Conservation (phyloP, 2,113 vertebrate genomes). For the Setophaga coronata region DNA sequence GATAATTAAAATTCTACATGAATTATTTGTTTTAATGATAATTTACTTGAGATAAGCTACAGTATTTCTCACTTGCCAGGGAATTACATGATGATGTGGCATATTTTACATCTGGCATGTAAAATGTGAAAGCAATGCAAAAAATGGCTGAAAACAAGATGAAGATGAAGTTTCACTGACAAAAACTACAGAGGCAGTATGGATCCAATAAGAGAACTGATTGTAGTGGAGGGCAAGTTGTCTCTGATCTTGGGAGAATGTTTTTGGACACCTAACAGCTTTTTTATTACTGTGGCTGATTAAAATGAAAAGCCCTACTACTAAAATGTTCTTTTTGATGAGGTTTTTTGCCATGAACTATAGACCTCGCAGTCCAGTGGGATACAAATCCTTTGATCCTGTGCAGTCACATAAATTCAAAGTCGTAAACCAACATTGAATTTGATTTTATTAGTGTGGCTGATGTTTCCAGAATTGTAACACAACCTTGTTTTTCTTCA, state of each 20-base stretch:
- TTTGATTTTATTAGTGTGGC: conserved; percentile 81
- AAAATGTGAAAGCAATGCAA: conserved; percentile 42
- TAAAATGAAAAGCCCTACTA: conserved; percentile 81
- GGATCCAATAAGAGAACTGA: conserved; percentile 77
- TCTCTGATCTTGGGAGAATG: conserved; percentile 81
- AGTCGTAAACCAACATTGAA: conserved; percentile 80
- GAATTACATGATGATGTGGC: background rate
- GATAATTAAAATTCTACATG: background rate
- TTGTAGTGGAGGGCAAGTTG: conserved; percentile 61
- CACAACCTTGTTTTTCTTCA: conserved; percentile 69
- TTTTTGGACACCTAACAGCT: conserved; percentile 82
- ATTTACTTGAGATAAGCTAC: background rate
- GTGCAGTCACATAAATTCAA: conserved; percentile 78
- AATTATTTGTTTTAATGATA: background rate
- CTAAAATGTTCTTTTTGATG: conserved; percentile 83
- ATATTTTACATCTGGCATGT: background rate
- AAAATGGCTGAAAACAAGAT: conserved; percentile 54
- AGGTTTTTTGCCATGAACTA: conserved; percentile 81
- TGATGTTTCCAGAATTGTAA: conserved; percentile 79
- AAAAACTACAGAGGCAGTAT: conserved; percentile 67
- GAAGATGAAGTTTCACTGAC: conserved; percentile 64
- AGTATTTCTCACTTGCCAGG: background rate
- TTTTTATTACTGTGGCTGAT: conserved; percentile 82
- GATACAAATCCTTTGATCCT: conserved; percentile 81
- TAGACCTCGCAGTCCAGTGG: conserved; percentile 76